These are phyloP conservation scores for Plectropomus leopardus DNA, from an alignment of 2,113 vertebrate genomes.

Conservation along the genomic window DNA sequence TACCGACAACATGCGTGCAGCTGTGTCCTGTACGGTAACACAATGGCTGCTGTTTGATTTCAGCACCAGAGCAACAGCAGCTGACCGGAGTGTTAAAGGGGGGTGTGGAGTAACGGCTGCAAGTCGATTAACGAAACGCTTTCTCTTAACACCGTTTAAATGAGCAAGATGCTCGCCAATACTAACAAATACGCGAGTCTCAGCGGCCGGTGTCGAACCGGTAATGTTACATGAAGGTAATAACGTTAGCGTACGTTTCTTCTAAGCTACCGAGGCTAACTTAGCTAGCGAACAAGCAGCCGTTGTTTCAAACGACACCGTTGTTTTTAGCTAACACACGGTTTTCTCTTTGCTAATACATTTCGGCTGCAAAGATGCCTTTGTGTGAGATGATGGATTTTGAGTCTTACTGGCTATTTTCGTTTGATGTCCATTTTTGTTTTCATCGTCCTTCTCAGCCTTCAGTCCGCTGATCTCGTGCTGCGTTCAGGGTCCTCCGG, in stretches of 20 bases:
- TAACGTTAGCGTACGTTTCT: conserved; percentile 38
- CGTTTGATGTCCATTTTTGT: conserved; percentile 56
- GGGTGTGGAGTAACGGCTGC: background rate
- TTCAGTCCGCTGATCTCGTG: conserved; percentile 55
- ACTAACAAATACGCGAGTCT: too few species aligned
- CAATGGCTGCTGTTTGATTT: conserved; percentile 30
- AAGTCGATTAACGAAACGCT: background rate
- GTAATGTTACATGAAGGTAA: conserved; percentile 29
- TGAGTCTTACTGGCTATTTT: conserved; percentile 44
- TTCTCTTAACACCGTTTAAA: background rate
- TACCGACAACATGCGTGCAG: background rate
- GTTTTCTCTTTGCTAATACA: background rate
- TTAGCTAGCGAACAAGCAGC: conserved; percentile 36
- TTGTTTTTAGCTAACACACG: background rate
- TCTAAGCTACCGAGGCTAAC: conserved; percentile 63
- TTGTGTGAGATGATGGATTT: accelerated
- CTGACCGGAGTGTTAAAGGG: conserved; percentile 23
- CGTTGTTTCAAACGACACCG: conserved; percentile 18
- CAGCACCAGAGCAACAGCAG: conserved; percentile 42
- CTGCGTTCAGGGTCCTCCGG: conserved; percentile 60
- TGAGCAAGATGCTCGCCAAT: background rate
- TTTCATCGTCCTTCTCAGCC: conserved; percentile 60
- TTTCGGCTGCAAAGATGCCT: accelerated
- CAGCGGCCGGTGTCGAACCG: background rate
- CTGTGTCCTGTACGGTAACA: background rate